phyloP scores from a whole-genome alignment of 2,888 invertebrate genomes.

The Julus scandinavius region DNA sequence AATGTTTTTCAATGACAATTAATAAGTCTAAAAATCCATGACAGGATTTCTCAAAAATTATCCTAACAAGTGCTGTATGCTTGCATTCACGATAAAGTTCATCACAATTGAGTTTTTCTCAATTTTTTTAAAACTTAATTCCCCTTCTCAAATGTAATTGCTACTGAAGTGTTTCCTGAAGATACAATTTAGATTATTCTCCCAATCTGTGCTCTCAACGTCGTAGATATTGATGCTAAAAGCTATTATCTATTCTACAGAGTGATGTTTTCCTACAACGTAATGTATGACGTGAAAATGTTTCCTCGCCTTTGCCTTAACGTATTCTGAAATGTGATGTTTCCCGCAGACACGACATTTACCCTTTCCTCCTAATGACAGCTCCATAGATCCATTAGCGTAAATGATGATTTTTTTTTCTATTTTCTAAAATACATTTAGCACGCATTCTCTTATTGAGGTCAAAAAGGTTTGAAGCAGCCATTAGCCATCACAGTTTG shows the following conservation, averaged over 20 bases:
- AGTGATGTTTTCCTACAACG: background rate
- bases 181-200: background rate
- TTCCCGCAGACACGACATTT: background rate
- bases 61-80: too few relatives aligned
- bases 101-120: too few relatives aligned
- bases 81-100: too few relatives aligned
- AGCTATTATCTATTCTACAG: background rate
- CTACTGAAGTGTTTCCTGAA: background rate
- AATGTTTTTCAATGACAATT: too few relatives aligned
- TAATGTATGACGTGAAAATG: background rate
- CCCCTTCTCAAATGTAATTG: background rate
- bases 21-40: too few relatives aligned
- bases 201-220: background rate
- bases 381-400: conserved; percentile 1
- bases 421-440: conserved; percentile 1
- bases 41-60: too few relatives aligned
- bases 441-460: background rate
- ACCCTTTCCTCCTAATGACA: background rate
- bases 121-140: background rate
- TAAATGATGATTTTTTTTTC: background rate
- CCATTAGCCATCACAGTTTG: conserved; percentile 1
- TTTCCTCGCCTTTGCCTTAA: background rate
- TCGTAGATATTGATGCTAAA: background rate
- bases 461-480: background rate
- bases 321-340: background rate